Percentiles rank a stretch among this genome's conserved stretches.
phyloP scores from a whole-genome alignment of 2,797 vertebrate species.

The Parauchenoglanis ngamensis region DNA sequence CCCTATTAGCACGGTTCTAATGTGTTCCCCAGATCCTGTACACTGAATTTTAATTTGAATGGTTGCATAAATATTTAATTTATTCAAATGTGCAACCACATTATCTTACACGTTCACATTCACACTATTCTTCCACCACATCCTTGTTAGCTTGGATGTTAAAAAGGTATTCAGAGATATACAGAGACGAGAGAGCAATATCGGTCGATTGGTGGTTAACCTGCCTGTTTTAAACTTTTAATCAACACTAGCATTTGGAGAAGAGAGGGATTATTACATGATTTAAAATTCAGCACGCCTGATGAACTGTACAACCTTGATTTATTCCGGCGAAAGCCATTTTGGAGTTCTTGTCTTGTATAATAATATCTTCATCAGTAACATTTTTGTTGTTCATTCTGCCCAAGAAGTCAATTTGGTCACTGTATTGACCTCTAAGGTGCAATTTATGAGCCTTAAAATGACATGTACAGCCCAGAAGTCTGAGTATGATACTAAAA shows the following conservation, averaged over 20 bases:
- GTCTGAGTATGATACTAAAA: background rate
- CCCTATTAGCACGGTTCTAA: constrained; percentile 52
- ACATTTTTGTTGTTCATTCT: background rate
- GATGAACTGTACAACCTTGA: background rate
- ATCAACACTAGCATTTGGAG: background rate
- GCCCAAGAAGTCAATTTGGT: background rate
- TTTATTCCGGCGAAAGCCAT: background rate
- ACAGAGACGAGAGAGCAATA: background rate
- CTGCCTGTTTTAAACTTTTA: background rate
- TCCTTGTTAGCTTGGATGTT: background rate
- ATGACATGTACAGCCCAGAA: background rate
- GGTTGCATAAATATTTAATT: constrained; percentile 74
- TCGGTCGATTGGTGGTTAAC: background rate
- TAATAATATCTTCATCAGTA: background rate
- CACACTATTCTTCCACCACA: background rate
- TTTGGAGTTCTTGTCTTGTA: background rate
- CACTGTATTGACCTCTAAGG: background rate
- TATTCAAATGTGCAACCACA: constrained; percentile 64
- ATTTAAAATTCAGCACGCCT: background rate
- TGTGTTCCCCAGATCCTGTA: constrained; percentile 46
- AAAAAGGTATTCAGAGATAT: background rate
- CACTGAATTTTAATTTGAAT: constrained; percentile 69
- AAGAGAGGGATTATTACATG: background rate
- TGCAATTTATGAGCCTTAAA: background rate
- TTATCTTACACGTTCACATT: constrained; percentile 48